Percentiles rank a stretch among this genome's conserved stretches.
phyloP scores from a whole-genome alignment of 2,113 vertebrate species.

The Heterocephalus glaber region DNA sequence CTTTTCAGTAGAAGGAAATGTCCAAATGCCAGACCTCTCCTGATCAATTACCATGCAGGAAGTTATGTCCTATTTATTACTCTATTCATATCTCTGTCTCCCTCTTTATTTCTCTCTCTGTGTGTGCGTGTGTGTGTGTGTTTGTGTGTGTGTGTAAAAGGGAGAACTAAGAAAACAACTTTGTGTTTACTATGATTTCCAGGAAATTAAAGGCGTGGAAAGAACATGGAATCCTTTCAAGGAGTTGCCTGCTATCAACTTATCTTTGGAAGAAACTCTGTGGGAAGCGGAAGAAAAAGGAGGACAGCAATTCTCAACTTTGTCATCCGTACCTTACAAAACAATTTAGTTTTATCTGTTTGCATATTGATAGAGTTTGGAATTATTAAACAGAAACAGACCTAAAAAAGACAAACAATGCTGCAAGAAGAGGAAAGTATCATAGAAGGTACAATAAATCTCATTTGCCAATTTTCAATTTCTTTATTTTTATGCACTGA shows the following conservation, averaged over 20 bases:
- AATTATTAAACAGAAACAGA: constrained; percentile 31
- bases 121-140: no score
- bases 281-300: background rate
- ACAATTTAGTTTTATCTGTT: background rate
- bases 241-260: background rate
- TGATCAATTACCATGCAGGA: background rate
- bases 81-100: background rate
- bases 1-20: background rate
- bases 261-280: background rate
- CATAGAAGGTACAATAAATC: constrained; percentile 11
- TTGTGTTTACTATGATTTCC: background rate
- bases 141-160: background rate
- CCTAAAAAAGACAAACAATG: background rate
- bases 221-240: background rate
- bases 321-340: background rate
- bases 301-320: background rate
- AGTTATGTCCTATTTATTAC: background rate
- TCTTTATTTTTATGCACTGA: constrained; percentile 31
- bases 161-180: background rate
- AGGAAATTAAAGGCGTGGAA: constrained; percentile 27
- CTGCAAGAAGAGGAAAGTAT: background rate
- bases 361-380: background rate
- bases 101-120: background rate
- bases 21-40: constrained; percentile 8
- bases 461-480: background rate